These are phyloP conservation scores for Spermophilus dauricus DNA, from an alignment of 2,113 vertebrate species.

Conservation along the genomic window DNA sequence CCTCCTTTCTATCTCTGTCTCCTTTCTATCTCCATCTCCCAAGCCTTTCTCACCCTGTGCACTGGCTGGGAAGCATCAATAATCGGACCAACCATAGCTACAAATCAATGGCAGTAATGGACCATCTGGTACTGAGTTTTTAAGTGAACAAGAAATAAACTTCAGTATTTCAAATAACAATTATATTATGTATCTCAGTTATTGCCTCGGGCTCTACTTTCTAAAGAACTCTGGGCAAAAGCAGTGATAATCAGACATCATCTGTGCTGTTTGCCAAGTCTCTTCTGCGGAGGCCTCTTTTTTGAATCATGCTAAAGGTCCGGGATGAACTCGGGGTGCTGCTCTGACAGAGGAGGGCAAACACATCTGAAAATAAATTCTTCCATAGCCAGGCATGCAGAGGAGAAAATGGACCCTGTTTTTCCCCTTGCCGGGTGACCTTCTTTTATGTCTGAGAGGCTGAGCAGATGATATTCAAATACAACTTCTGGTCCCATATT, in stretches of 20 bases:
- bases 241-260: background rate
- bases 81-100: background rate
- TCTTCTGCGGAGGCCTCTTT: background rate
- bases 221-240: slow-evolving; percentile 24
- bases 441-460: slow-evolving; percentile 52
- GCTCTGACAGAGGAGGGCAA: background rate
- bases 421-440: background rate
- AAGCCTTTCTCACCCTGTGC: background rate
- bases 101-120: background rate
- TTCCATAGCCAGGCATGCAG: background rate
- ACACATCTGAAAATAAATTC: background rate
- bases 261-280: background rate
- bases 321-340: background rate
- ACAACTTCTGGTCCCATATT: background rate
- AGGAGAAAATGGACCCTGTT: background rate
- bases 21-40: no score
- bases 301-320: background rate
- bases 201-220: background rate
- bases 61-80: background rate
- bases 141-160: background rate
- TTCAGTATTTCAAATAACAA: slow-evolving; percentile 1
- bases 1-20: background rate
- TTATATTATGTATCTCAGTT: background rate
- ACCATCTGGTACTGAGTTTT: background rate
- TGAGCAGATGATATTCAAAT: slow-evolving; percentile 16